A percentile compares a stretch with the other conserved stretches of the same genome.
Conservation (phyloP, 2,113 vertebrate genomes). For the Falcunculus frontatus region DNA sequence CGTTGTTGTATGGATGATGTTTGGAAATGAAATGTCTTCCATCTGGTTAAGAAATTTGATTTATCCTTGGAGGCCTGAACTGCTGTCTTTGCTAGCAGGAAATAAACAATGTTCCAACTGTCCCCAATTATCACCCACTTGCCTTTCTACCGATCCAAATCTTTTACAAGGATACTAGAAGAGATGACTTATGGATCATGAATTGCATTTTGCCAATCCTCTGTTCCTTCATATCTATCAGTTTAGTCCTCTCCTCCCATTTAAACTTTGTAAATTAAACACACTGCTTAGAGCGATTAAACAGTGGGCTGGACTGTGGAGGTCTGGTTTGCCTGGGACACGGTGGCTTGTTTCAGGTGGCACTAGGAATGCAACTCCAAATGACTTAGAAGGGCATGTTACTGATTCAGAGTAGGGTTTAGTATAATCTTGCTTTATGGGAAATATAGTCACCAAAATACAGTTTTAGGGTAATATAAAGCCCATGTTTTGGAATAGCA, state of each 20-base stretch:
- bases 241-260: background rate
- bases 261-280: background rate
- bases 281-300: background rate
- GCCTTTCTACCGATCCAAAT: background rate
- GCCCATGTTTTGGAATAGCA: background rate
- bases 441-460: background rate
- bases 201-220: background rate
- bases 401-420: background rate
- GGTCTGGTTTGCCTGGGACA: background rate
- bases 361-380: background rate
- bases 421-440: background rate
- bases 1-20: background rate
- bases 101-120: constrained; percentile 8
- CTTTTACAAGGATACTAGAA: background rate
- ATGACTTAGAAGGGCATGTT: background rate
- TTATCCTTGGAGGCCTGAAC: background rate
- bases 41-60: constrained; percentile 27
- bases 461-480: background rate
- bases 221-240: background rate
- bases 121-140: background rate
- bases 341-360: background rate
- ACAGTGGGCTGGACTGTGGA: background rate
- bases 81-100: constrained; percentile 22
- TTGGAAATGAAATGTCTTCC: constrained; percentile 42
- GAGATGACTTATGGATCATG: background rate